A percentile compares a stretch with the other conserved stretches of the same genome.
Evolutionary conservation across 2,797 vertebrate genomes (phyloP).

Genomic region (Falco concolor): DNA sequence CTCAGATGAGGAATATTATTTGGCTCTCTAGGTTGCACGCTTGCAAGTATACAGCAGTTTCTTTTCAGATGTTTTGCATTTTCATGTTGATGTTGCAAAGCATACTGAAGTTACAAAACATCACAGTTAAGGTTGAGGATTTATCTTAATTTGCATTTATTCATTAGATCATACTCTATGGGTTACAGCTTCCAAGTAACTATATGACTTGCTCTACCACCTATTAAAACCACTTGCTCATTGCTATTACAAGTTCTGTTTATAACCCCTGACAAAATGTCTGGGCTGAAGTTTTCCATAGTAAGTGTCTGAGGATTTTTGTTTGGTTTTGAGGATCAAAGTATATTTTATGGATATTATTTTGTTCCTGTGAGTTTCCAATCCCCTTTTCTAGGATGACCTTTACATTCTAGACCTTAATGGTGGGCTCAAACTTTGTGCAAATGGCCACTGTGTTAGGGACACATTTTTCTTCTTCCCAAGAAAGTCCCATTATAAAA

Average conservation of each 20-base stretch:
- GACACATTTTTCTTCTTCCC: not conserved
- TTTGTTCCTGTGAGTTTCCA: not conserved
- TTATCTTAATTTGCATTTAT: not conserved
- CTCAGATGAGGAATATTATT: not conserved
- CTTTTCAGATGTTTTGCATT: not conserved
- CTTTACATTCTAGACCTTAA: not conserved
- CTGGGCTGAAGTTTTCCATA: not conserved
- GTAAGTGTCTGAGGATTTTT: not conserved
- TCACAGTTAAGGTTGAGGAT: not conserved
- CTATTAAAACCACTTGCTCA: not conserved
- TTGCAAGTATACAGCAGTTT: not conserved
- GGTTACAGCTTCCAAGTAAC: not conserved
- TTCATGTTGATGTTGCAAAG: not conserved
- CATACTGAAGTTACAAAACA: not conserved
- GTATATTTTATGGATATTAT: not conserved
- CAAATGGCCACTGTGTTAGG: not conserved
- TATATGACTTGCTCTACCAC: not conserved
- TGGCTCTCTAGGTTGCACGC: not conserved
- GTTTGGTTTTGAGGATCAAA: not conserved
- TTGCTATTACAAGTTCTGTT: not conserved
- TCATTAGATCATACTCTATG: not conserved
- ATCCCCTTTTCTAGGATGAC: not conserved
- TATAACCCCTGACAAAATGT: not conserved
- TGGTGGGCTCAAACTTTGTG: not conserved
- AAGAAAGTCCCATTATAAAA: not conserved